Conservation (phyloP, 2,113 vertebrate species). For the Paramisgurnus dabryanus region DNA sequence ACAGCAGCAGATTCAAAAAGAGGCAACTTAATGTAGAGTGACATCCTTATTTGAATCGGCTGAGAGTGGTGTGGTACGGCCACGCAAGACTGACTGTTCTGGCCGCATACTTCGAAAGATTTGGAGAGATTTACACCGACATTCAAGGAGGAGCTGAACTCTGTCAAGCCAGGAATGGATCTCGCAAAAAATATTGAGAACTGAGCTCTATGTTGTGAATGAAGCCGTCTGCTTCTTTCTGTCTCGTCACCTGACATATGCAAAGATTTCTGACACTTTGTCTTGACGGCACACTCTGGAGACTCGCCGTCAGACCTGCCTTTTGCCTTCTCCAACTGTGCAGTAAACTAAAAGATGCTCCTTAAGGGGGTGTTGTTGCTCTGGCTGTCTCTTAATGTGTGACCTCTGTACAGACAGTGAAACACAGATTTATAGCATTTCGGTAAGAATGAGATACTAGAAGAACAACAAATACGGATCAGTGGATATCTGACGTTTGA, state of each 20-base stretch:
- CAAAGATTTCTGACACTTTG: slow-evolving; percentile 21
- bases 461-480: background rate
- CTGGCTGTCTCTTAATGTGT: slow-evolving; percentile 33
- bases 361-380: slow-evolving; percentile 49
- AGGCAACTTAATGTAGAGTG: slow-evolving; percentile 64
- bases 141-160: slow-evolving; percentile 23
- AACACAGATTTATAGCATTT: background rate
- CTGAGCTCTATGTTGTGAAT: background rate
- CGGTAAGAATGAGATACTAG: background rate
- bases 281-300: slow-evolving; percentile 6
- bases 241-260: background rate
- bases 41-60: slow-evolving; percentile 60
- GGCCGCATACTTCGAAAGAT: slow-evolving; percentile 44
- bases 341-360: slow-evolving; percentile 53
- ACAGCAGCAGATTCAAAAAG: slow-evolving; percentile 59
- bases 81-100: slow-evolving; percentile 38
- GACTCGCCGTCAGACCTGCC: background rate
- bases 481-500: background rate
- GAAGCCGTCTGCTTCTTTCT: background rate
- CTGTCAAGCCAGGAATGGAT: background rate
- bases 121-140: slow-evolving; percentile 41
- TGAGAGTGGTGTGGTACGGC: slow-evolving; percentile 49
- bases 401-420: background rate
- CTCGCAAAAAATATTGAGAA: slow-evolving; percentile 2
- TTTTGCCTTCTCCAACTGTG: slow-evolving; percentile 25